These are phyloP conservation scores for Cricetomys ansorgei DNA, from an alignment of 2,113 vertebrate species.

Conservation along the genomic window DNA sequence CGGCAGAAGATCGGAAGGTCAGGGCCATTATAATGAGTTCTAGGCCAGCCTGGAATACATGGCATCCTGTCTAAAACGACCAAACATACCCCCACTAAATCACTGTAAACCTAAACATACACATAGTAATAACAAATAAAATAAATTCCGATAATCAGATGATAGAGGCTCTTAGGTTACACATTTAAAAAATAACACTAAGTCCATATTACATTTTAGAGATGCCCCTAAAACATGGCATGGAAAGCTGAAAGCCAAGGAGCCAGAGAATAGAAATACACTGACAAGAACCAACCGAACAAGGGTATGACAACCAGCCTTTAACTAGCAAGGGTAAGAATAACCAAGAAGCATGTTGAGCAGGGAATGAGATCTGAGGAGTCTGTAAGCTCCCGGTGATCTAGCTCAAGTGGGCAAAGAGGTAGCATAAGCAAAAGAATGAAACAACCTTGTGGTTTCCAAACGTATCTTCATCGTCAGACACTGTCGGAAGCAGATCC, in stretches of 20 bases:
- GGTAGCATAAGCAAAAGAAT: background rate
- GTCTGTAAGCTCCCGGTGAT: background rate
- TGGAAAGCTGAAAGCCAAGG: background rate
- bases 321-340: background rate
- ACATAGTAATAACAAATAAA: background rate
- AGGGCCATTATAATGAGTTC: background rate
- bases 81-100: background rate
- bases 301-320: background rate
- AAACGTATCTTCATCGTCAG: background rate
- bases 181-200: background rate
- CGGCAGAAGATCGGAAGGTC: background rate
- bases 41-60: background rate
- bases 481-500: background rate
- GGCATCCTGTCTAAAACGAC: background rate
- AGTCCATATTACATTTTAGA: background rate
- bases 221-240: background rate
- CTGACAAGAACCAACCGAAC: background rate
- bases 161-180: background rate
- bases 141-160: background rate
- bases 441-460: background rate
- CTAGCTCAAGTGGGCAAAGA: background rate
- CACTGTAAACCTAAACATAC: background rate
- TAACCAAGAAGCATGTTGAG: background rate
- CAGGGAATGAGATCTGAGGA: background rate
- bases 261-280: background rate